Conservation (phyloP, 2,113 vertebrate species). For the Oryzias melastigma region DNA sequence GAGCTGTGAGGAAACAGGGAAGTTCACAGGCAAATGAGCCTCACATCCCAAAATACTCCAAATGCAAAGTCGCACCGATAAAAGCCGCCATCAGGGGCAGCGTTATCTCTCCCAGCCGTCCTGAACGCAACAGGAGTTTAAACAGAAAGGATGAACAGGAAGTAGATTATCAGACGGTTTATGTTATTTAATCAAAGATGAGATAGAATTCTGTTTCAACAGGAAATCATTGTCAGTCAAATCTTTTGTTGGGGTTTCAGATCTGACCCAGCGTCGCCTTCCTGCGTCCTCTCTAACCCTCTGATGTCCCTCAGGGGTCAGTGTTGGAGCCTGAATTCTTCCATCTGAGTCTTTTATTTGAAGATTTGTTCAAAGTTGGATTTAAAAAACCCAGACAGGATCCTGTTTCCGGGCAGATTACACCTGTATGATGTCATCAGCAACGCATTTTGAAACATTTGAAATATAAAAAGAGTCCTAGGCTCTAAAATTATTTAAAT, state of each 20-base stretch:
- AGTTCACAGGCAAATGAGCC: neutral
- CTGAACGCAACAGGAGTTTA: neutral
- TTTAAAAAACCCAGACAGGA: no score
- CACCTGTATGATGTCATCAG: no score
- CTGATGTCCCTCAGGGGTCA: neutral
- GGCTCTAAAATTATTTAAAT: no score
- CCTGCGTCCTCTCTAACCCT: neutral
- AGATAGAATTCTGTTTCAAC: conserved; percentile 4
- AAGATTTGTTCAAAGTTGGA: no score
- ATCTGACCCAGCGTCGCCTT: neutral
- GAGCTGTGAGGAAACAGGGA: conserved; percentile 9
- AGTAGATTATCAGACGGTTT: conserved; percentile 12
- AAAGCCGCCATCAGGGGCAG: neutral
- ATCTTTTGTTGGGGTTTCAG: conserved; percentile 14
- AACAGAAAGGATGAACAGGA: conserved; percentile 7
- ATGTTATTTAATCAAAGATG: conserved; percentile 1
- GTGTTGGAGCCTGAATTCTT: no score
- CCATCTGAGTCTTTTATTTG: no score
- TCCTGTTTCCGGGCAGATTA: no score
- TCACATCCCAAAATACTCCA: neutral
- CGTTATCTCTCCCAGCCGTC: neutral
- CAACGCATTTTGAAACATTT: no score
- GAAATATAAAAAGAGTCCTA: no score
- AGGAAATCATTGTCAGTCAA: conserved; percentile 21
- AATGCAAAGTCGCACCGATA: conserved; percentile 25